These are phyloP conservation scores for Aegypius monachus DNA, from an alignment of 2,113 vertebrate species.

Conservation along the genomic window DNA sequence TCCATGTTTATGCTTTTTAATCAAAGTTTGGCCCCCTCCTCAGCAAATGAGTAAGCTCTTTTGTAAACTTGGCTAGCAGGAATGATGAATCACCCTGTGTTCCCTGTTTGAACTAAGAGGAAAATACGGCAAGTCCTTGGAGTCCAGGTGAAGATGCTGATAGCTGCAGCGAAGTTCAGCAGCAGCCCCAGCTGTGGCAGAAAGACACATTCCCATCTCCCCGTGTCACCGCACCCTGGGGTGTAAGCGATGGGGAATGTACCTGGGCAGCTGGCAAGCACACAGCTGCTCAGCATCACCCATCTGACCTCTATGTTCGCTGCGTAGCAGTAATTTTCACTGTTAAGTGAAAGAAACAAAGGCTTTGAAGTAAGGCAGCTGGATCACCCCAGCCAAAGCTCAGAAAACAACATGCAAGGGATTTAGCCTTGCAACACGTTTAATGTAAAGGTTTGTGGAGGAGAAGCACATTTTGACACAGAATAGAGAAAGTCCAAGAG, in stretches of 20 bases:
- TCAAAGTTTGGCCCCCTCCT: background rate
- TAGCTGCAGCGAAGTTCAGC: background rate
- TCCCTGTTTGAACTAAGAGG: background rate
- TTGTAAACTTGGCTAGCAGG: background rate
- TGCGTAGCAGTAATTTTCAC: background rate
- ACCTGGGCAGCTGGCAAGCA: background rate
- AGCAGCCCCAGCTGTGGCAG: background rate
- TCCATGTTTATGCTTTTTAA: background rate
- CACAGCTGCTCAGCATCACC: background rate
- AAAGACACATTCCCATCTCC: background rate
- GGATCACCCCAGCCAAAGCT: background rate
- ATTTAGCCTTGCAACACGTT: background rate
- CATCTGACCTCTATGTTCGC: fast-evolving
- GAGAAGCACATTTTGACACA: background rate
- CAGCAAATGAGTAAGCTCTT: background rate
- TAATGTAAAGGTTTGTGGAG: background rate
- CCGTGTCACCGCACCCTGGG: background rate
- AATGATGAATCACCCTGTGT: background rate
- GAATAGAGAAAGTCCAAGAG: background rate
- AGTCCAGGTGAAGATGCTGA: background rate
- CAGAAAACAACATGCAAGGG: background rate
- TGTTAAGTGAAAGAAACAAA: background rate
- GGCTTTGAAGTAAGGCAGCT: background rate
- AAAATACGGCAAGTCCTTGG: background rate
- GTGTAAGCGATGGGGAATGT: background rate